phyloP scores from a whole-genome alignment of 2,113 vertebrate genomes.

The Spheniscus mendiculus region DNA sequence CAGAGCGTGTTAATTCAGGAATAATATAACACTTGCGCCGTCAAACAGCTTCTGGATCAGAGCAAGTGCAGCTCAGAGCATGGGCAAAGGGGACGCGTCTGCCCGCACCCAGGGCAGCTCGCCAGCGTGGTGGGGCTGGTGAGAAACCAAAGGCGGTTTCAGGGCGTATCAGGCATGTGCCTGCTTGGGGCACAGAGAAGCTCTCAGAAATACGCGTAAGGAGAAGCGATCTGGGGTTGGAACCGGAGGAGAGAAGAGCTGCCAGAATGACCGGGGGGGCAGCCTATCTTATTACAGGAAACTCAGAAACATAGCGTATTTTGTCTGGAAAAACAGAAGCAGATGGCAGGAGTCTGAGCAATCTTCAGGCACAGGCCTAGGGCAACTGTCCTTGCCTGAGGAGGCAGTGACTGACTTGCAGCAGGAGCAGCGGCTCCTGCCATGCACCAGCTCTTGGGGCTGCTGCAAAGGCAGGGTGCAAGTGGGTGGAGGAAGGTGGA shows the following conservation, averaged over 20 bases:
- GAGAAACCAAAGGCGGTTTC: background rate
- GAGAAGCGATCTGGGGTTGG: background rate
- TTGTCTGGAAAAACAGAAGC: slow-evolving; percentile 34
- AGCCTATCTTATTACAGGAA: background rate
- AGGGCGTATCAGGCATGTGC: background rate
- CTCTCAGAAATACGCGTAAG: background rate
- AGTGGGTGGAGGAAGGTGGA: background rate
- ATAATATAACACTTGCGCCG: background rate
- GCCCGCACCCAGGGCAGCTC: fast-evolving
- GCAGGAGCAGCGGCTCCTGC: background rate
- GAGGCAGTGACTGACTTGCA: background rate
- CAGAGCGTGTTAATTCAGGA: slow-evolving; percentile 48
- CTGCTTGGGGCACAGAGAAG: background rate
- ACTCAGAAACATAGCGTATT: background rate
- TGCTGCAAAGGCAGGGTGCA: background rate
- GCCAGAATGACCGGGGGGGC: background rate
- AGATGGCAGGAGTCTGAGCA: slow-evolving; percentile 15
- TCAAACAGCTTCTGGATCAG: slow-evolving; percentile 53
- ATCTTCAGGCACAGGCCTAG: background rate
- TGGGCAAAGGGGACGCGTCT: background rate
- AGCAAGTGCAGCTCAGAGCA: background rate
- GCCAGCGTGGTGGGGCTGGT: background rate
- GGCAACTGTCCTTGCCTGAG: background rate
- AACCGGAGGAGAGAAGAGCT: background rate
- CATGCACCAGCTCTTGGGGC: fast-evolving